Evolutionary conservation across 1,140 invertebrate genomes (phyloP).

Genomic region (Tenebrio molitor): DNA sequence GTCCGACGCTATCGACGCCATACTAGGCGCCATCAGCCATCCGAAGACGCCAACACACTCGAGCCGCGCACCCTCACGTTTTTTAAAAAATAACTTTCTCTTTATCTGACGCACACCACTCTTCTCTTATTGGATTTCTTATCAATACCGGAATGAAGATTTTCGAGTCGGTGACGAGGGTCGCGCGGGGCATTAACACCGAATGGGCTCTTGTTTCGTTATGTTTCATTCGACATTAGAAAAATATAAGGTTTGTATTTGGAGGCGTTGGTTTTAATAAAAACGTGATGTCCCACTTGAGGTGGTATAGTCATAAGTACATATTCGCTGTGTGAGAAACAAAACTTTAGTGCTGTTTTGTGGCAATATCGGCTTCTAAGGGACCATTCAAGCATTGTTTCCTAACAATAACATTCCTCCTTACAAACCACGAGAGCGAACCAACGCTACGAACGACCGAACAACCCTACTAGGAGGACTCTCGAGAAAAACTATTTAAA

Average conservation of each 20-base stretch:
- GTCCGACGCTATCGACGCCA: constrained; percentile 59
- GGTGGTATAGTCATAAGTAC: constrained; percentile 58
- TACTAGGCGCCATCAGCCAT: constrained; percentile 55
- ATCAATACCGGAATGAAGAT: too few species aligned
- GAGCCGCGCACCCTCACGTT: not conserved
- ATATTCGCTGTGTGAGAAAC: constrained; percentile 57
- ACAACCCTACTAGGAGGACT: constrained; percentile 43
- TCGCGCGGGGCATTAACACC: not conserved
- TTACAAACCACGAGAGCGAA: constrained; percentile 52
- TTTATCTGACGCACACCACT: not conserved
- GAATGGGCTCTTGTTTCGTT: not conserved
- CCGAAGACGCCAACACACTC: constrained; percentile 29
- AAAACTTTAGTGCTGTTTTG: constrained; percentile 63
- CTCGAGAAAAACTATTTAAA: constrained; percentile 45
- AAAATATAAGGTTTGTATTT: constrained; percentile 33
- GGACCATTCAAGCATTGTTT: constrained; percentile 61
- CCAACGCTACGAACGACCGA: constrained; percentile 38
- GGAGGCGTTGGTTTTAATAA: constrained; percentile 55
- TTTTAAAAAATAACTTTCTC: not conserved
- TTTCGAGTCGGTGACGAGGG: too few species aligned
- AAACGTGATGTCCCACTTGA: constrained; percentile 54
- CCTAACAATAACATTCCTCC: constrained; percentile 59
- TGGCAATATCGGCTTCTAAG: constrained; percentile 60
- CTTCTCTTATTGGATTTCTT: not conserved
- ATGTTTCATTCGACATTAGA: constrained; percentile 6